These are phyloP conservation scores for Lasioglossum leucozonium DNA, from an alignment of 2,888 invertebrate species.

Conservation along the genomic window DNA sequence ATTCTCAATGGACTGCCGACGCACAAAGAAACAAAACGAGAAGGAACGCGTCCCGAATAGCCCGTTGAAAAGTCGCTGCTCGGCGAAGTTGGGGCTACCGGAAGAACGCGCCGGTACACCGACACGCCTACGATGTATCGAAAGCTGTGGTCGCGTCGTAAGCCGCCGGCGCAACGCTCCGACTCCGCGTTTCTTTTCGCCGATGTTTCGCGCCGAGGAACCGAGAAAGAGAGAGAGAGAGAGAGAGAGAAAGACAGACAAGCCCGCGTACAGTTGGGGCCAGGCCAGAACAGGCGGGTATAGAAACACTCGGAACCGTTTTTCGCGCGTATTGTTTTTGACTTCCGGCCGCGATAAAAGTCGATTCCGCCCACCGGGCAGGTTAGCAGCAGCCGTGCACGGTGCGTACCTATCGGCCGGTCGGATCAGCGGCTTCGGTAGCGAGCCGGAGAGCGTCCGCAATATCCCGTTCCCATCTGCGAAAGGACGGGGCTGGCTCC, in stretches of 20 bases:
- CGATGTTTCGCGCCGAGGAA: neutral
- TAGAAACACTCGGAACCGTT: slow-evolving; percentile 52
- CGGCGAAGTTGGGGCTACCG: neutral
- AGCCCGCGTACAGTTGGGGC: no score
- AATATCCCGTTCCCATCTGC: slow-evolving; percentile 79
- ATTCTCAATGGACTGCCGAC: neutral
- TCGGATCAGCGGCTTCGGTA: slow-evolving; percentile 75
- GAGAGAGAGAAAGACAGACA: neutral
- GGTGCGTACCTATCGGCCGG: slow-evolving; percentile 71
- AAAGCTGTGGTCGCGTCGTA: slow-evolving; percentile 9
- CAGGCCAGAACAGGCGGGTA: no score
- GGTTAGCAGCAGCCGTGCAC: slow-evolving; percentile 53
- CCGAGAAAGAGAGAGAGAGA: neutral
- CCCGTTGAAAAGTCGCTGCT: slow-evolving; percentile 7
- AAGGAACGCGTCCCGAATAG: neutral
- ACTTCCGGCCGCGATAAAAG: slow-evolving; percentile 81
- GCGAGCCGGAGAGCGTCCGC: slow-evolving; percentile 59
- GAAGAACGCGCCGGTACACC: slow-evolving; percentile 27
- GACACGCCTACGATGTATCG: slow-evolving; percentile 35
- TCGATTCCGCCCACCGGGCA: slow-evolving; percentile 80
- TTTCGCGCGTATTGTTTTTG: slow-evolving; percentile 79
- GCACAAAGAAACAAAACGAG: neutral
- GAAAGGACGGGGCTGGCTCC: slow-evolving; percentile 38
- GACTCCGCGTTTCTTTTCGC: neutral
- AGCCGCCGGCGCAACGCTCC: no score